These are phyloP conservation scores for Schizotus pectinicornis DNA, from an alignment of 2,888 invertebrate species.

Conservation along the genomic window DNA sequence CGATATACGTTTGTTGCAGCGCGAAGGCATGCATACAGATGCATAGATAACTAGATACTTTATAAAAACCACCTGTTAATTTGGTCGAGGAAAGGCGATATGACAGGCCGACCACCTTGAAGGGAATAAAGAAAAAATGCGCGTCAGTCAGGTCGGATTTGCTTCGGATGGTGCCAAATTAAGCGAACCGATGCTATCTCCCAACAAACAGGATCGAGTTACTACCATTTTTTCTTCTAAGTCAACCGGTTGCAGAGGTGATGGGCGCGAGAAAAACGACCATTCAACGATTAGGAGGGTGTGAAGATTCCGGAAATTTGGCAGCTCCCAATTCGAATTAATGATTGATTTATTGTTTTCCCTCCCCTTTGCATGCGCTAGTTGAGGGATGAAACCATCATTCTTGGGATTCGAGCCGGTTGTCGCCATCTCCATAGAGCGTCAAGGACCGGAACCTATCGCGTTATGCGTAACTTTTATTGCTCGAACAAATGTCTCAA, in stretches of 20 bases:
- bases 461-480: conserved; percentile 41
- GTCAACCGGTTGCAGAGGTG: too few relatives aligned
- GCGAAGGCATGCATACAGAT: conserved; percentile 32
- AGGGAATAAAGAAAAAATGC: conserved; percentile 35
- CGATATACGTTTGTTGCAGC: conserved; percentile 30
- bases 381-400: too few relatives aligned
- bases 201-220: conserved; percentile 30
- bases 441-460: conserved; percentile 36
- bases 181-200: conserved; percentile 42
- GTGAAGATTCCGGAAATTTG: too few relatives aligned
- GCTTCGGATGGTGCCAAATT: conserved; percentile 42
- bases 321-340: too few relatives aligned
- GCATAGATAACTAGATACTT: conserved; percentile 40
- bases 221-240: conserved; percentile 20
- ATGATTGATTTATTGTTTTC: too few relatives aligned
- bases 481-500: conserved; percentile 31
- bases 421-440: too few relatives aligned
- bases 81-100: conserved; percentile 43
- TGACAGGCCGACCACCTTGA: conserved; percentile 48
- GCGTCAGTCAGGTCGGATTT: conserved; percentile 40
- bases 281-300: too few relatives aligned
- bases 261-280: too few relatives aligned
- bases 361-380: too few relatives aligned
- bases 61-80: conserved; percentile 48
- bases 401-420: too few relatives aligned